Evolutionary conservation across 2,888 invertebrate species (phyloP), one percentile per base, ranked within the genome.

Genomic region (Acleris sparsana): DNA sequence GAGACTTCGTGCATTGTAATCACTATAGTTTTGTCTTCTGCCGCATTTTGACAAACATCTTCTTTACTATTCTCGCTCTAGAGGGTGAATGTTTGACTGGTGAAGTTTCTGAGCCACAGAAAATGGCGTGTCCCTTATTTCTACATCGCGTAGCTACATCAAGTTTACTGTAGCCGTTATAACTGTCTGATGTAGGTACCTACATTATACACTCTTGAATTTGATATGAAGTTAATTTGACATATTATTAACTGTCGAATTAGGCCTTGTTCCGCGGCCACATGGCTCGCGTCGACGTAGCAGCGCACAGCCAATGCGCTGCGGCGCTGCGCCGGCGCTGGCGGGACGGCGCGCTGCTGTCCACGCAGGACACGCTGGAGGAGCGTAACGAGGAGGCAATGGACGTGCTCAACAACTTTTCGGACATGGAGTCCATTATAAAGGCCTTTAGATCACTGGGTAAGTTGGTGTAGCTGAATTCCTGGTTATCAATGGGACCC

Each of bases 181-280:
- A 11, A 33, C 9, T 33, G 2, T 33, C 25, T 25, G 25, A 25
- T 5, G 25, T 25, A n/a, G n/a, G n/a, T n/a, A n/a, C n/a, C n/a
- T n/a, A 5, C 6, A 25, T 25, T 7, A 25, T 7, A 6, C 6
- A 25, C 25, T 7, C 1, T 25, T 25, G 7, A 25, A 25, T 25
- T 25, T 9, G 3, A 39, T 11, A 39, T 39, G 11, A 3, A 13
- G 3, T 39, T 13, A 33, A 33, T 11, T 3, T 33, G 13, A 13
- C 33, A 33, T 33, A 3, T 75, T 72, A 44, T 44, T 44, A n/a
- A 46, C 7, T 6, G 6, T 46, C 3, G n/a, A 46, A n/a, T 18
- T 69, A 93, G 88, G 93, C 94, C 5, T 82, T 90, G 53, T 94
- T 93, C 87, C 93, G 94, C 2, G 94, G 94, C 0, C 89, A 94